A percentile compares a stretch with the other conserved stretches of the same genome.
Evolutionary conservation across 2,888 invertebrate genomes (phyloP).

Genomic region (Ennomos quercinarius): DNA sequence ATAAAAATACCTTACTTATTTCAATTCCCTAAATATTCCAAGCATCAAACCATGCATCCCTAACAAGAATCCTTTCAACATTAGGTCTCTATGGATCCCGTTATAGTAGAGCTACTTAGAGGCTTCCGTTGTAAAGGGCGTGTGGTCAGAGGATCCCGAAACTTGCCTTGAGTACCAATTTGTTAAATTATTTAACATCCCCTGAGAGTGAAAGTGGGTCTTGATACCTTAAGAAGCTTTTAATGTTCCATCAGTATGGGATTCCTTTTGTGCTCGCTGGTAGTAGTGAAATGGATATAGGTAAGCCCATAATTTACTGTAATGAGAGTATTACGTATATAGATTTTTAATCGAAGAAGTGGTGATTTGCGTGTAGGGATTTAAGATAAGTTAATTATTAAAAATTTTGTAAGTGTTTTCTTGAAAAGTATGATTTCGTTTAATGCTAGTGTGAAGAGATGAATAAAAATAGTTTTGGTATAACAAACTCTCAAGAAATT

Average conservation of each 20-base stretch:
- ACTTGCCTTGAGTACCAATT: constrained; percentile 76
- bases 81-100: constrained; percentile 62
- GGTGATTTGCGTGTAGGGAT: too few species aligned
- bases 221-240: constrained; percentile 55
- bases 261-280: constrained; percentile 17
- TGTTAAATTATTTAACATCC: constrained; percentile 78
- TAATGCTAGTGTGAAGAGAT: too few species aligned
- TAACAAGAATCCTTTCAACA: constrained; percentile 42
- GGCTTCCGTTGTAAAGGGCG: constrained; percentile 75
- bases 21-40: not conserved
- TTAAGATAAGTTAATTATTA: too few species aligned
- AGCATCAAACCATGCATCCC: constrained; percentile 35
- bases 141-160: constrained; percentile 77
- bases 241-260: constrained; percentile 51
- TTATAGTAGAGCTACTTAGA: constrained; percentile 68
- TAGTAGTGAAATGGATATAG: constrained; percentile 16
- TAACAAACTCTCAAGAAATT: too few species aligned
- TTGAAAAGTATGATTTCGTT: too few species aligned
- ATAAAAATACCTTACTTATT: too few species aligned
- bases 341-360: not conserved
- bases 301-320: constrained; percentile 13
- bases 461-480: too few species aligned
- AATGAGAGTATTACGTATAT: constrained; percentile 2
- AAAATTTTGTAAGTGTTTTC: too few species aligned
- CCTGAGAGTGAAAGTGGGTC: constrained; percentile 55